Percentiles rank a stretch among this genome's conserved stretches.
Conservation (phyloP, 2,888 invertebrate genomes). For the Pterostichus madidus region DNA sequence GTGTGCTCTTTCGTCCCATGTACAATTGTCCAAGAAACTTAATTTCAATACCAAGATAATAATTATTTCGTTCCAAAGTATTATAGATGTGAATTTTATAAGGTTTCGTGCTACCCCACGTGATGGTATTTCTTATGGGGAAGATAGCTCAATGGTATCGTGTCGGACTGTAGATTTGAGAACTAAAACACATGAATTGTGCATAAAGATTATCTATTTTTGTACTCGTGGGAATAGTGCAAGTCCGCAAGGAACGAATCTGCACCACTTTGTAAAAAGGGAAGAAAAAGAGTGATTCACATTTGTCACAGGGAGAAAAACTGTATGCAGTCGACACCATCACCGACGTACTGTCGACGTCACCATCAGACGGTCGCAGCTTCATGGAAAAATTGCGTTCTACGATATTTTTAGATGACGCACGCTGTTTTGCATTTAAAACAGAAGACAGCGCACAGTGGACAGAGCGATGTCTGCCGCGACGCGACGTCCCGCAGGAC, state of each 20-base stretch:
- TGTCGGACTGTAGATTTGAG: too few species aligned
- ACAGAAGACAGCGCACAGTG: neutral
- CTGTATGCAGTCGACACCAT: too few species aligned
- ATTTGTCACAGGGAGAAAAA: too few species aligned
- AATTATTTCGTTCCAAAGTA: too few species aligned
- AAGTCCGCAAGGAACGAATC: neutral
- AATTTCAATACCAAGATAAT: neutral
- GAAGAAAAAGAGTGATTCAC: neutral
- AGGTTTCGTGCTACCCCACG: too few species aligned
- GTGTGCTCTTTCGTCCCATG: neutral
- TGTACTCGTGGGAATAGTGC: neutral
- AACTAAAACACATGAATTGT: too few species aligned
- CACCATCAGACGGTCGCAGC: neutral
- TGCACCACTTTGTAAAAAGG: neutral
- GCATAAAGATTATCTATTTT: neutral
- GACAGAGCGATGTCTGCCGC: neutral
- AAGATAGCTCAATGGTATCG: too few species aligned
- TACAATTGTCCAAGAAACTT: neutral
- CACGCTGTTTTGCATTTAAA: constrained; percentile 31
- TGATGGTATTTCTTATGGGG: too few species aligned
- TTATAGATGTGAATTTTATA: too few species aligned
- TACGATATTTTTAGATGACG: constrained; percentile 36
- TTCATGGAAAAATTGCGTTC: constrained; percentile 28
- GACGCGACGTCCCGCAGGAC: neutral
- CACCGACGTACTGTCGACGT: neutral